Evolutionary conservation across 2,888 invertebrate species (phyloP).

Genomic region (Marasmarcha lunaedactyla): DNA sequence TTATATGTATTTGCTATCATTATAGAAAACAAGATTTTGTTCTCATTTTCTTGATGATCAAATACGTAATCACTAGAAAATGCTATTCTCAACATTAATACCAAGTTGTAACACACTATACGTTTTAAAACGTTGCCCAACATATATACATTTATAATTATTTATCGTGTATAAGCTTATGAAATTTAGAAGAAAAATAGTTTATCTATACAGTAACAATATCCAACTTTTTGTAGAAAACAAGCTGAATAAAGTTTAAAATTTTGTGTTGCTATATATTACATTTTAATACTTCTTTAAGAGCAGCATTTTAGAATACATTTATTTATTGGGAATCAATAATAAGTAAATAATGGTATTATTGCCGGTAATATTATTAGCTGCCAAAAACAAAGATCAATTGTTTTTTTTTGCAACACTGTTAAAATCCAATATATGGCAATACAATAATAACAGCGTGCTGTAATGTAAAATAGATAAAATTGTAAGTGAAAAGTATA

Average conservation of each 20-base stretch:
- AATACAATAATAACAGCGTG: slow-evolving; percentile 23
- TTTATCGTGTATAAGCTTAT: not conserved
- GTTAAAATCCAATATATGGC: slow-evolving; percentile 1
- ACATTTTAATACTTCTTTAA: too few relatives aligned
- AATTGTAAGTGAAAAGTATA: slow-evolving; percentile 9
- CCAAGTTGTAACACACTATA: slow-evolving; percentile 1
- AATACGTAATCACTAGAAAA: slow-evolving; percentile 23
- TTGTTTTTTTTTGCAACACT: slow-evolving; percentile 1
- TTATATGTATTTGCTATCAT: slow-evolving; percentile 23
- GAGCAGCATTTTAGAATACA: too few relatives aligned
- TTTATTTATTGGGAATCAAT: too few relatives aligned
- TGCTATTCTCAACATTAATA: slow-evolving; percentile 23
- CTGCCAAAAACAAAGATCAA: too few relatives aligned
- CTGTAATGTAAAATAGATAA: slow-evolving; percentile 15
- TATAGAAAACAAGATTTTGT: slow-evolving; percentile 1
- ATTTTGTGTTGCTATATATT: too few relatives aligned
- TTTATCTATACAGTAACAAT: slow-evolving; percentile 16
- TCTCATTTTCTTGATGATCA: not conserved
- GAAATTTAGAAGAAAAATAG: too few relatives aligned
- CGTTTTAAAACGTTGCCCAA: too few relatives aligned
- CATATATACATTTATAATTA: slow-evolving; percentile 1
- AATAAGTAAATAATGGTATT: too few relatives aligned
- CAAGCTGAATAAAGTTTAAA: slow-evolving; percentile 16
- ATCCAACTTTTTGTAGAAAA: slow-evolving; percentile 20
- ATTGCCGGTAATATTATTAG: too few relatives aligned